These are phyloP conservation scores for Eurosta solidaginis DNA, from an alignment of 1,140 invertebrate species.

Conservation along the genomic window DNA sequence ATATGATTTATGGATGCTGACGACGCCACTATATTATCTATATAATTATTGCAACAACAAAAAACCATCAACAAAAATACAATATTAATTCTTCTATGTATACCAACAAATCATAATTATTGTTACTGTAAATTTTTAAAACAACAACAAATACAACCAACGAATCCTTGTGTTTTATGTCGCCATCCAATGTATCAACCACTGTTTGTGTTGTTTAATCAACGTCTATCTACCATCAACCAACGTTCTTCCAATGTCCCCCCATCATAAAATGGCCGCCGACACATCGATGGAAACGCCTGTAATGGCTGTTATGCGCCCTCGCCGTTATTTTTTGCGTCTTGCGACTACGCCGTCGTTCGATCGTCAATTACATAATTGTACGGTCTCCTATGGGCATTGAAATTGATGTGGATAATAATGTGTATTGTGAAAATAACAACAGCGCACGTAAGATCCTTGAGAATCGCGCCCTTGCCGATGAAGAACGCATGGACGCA, in stretches of 20 bases:
- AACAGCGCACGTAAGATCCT: conserved; percentile 97
- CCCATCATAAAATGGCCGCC: too few species aligned
- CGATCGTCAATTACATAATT: too few species aligned
- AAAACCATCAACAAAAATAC: neutral
- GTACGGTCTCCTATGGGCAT: conserved; percentile 56
- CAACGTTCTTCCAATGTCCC: neutral
- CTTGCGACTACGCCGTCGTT: neutral
- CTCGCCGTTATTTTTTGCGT: neutral
- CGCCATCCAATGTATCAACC: neutral
- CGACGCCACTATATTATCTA: neutral
- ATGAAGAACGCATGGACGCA: conserved; percentile 99
- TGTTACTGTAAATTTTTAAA: too few species aligned
- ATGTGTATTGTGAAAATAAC: conserved; percentile 39
- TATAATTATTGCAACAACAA: neutral
- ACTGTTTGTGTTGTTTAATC: neutral
- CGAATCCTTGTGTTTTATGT: conserved; percentile 17
- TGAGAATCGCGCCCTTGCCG: conserved; percentile 98
- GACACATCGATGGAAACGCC: neutral
- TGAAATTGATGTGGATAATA: conserved; percentile 34
- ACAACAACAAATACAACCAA: neutral
- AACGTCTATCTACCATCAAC: neutral
- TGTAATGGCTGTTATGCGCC: neutral
- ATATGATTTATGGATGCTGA: neutral
- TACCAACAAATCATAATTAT: neutral
- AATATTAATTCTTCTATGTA: neutral